phyloP scores from a whole-genome alignment of 2,797 vertebrate species.

The Rhinatrema bivittatum region DNA sequence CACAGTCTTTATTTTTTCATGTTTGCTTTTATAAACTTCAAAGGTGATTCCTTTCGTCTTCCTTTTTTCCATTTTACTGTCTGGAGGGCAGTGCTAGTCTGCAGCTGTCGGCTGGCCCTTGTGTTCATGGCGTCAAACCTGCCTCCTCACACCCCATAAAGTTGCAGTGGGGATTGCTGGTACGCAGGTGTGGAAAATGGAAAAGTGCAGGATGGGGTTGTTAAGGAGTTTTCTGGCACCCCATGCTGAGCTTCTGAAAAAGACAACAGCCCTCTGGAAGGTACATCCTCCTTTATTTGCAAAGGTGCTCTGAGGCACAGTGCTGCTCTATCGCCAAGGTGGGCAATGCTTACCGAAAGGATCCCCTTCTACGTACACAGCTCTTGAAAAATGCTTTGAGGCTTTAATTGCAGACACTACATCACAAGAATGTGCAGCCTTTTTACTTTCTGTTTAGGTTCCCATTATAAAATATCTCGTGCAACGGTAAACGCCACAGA shows the following conservation, averaged over 20 bases:
- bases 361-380: conserved; percentile 44
- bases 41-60: conserved; percentile 53
- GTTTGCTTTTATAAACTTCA: conserved; percentile 67
- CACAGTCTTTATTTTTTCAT: conserved; percentile 57
- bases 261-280: conserved; percentile 20
- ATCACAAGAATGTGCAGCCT: conserved; percentile 20
- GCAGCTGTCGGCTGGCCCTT: conserved; percentile 55
- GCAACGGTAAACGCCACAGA: conserved; percentile 1
- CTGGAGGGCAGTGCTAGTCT: conserved; percentile 45
- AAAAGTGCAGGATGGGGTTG: conserved; percentile 40
- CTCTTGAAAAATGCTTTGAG: conserved; percentile 43
- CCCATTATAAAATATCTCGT: conserved; percentile 5
- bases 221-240: conserved; percentile 46
- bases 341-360: conserved; percentile 29
- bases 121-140: conserved; percentile 61
- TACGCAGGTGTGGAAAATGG: conserved; percentile 59
- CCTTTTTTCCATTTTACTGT: conserved; percentile 67
- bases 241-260: conserved; percentile 41
- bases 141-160: conserved; percentile 70
- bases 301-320: conserved; percentile 19
- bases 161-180: conserved; percentile 41
- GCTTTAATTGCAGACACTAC: conserved; percentile 23
- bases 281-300: conserved; percentile 29
- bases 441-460: conserved; percentile 16
- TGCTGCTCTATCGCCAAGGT: conserved; percentile 34